Base-by-base conservation (phyloP, 2,797 vertebrate species). In the Setipinna tenuifilis region DNA sequence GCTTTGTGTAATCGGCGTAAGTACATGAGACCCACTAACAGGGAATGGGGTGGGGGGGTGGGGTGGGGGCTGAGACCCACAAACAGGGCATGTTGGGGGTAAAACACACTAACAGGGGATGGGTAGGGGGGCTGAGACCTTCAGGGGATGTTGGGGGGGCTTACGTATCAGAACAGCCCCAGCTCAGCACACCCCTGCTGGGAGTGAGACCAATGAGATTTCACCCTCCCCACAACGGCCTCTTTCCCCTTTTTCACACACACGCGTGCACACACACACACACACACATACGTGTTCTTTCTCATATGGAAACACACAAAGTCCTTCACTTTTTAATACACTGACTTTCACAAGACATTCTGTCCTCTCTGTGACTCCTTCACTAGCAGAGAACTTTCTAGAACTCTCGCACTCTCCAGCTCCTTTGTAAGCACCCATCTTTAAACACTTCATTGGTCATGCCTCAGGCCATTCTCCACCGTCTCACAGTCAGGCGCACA, bases 141-240 rank as follows among this genome's bases (percentile, higher is more conserved):
- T 28, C 48, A 57, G 48, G 17, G 46, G 19, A 58, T 85, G n/a
- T 48, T n/a, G n/a, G 35, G 44, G 68, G 80, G 50, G 21, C 57
- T 81, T 78, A 16, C 23, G 78, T 61, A 28, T 46, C 28, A 44
- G 35, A 87, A 81, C 35, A 82, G 87, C 81, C n/a, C 75, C 65
- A 87, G 35, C 82, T 87, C 87, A 85, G 54, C 11, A 85, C 75
- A 81, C 88, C 87, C 84, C 88, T 50, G 85, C 83, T 88, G 90
- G 0, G 86, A 83, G 82, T 82, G 88, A 88, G 89, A 85, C 90
- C 87, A 89, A 93, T 90, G 83, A 83, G 88, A 93, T 93, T 91
- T 90, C 89, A 82, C 85, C 82, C 85, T 87, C 86, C 59, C 41
- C 46, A 46, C 62, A 28, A 9, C 57, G 21, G 1, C 57, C n/a